Evolutionary conservation across 2,797 vertebrate species (phyloP).

Genomic region (Poliocrania exsul): DNA sequence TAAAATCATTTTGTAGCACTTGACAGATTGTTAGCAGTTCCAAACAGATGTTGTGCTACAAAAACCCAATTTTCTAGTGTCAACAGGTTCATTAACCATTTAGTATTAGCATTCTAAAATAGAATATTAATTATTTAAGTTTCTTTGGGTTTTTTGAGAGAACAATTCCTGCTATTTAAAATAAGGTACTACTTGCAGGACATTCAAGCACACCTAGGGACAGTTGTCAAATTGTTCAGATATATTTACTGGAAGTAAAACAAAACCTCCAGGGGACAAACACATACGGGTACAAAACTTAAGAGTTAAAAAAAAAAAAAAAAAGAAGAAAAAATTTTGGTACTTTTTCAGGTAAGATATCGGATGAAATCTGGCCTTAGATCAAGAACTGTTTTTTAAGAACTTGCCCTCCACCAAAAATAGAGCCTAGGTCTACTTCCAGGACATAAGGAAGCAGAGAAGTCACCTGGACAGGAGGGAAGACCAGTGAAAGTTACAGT

Average conservation of each 20-base stretch:
- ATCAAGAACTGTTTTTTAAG: not conserved
- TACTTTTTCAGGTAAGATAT: not conserved
- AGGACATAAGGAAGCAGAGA: not conserved
- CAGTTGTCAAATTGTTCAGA: not conserved
- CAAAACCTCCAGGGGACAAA: not conserved
- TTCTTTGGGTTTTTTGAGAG: not conserved
- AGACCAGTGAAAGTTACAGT: not conserved
- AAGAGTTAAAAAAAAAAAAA: rapidly evolving
- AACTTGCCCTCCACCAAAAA: not conserved
- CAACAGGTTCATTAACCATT: not conserved
- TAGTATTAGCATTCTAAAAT: not conserved
- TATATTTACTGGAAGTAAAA: not conserved
- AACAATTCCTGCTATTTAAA: not conserved
- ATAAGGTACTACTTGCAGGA: not conserved
- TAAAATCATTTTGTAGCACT: not conserved
- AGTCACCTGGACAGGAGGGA: not conserved
- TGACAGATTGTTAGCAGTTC: not conserved
- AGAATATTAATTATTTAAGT: not conserved
- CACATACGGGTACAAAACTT: not conserved
- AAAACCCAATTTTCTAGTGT: not conserved
- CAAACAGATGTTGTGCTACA: not conserved
- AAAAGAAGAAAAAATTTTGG: not conserved
- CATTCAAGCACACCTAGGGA: not conserved
- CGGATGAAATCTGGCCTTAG: not conserved
- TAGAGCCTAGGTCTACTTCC: not conserved